phyloP scores from a whole-genome alignment of 2,113 vertebrate genomes.

The Ptychochromis oligacanthus region DNA sequence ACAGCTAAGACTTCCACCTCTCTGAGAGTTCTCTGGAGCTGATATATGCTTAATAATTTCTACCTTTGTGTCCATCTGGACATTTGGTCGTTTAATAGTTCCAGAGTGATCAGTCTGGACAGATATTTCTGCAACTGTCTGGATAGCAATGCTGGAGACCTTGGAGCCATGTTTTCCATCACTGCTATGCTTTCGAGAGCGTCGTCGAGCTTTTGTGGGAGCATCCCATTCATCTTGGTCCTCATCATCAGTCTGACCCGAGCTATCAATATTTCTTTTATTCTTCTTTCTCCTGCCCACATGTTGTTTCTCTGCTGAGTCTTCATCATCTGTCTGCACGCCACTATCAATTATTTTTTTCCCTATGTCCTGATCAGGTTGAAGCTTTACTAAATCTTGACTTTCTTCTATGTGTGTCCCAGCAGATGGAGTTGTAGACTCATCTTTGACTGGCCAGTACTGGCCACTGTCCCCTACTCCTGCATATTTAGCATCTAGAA shows the following conservation, averaged over 20 bases:
- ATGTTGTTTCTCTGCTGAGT: conserved; percentile 86
- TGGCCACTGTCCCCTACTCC: conserved; percentile 85
- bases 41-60: conserved; percentile 97
- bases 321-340: conserved; percentile 98
- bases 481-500: conserved; percentile 90
- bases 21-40: conserved; percentile 92
- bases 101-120: conserved; percentile 97
- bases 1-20: conserved; percentile 92
- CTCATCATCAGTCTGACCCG: conserved; percentile 95
- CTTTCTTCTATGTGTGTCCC: conserved; percentile 81
- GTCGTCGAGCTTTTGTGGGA: conserved; percentile 87
- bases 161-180: conserved; percentile 88
- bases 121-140: conserved; percentile 97
- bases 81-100: conserved; percentile 86
- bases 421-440: conserved; percentile 79
- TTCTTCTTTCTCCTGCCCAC: conserved; percentile 85
- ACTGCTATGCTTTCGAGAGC: conserved; percentile 86
- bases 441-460: conserved; percentile 91
- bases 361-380: conserved; percentile 83
- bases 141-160: conserved; percentile 94
- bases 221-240: conserved; percentile 97
- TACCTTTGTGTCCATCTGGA: conserved; percentile 90
- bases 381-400: conserved; percentile 84
- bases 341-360: conserved; percentile 93
- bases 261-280: conserved; percentile 91